Evolutionary conservation across 1,140 invertebrate genomes (phyloP).

Genomic region (Lysiphlebus fabarum): DNA sequence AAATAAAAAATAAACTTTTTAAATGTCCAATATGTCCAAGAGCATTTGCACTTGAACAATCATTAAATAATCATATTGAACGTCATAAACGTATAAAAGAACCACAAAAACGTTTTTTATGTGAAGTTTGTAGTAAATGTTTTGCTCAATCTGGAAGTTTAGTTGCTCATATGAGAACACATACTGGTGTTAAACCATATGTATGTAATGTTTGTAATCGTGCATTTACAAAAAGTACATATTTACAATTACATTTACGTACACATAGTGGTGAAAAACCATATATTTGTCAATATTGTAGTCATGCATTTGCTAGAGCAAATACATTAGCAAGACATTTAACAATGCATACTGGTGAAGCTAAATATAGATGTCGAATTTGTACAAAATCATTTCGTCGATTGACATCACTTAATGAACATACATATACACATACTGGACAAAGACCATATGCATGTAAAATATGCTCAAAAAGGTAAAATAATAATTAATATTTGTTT

Average conservation of each 20-base stretch:
- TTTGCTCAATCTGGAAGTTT: constrained; percentile 48
- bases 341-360: constrained; percentile 65
- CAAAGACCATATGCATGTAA: constrained; percentile 55
- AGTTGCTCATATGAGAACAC: constrained; percentile 48
- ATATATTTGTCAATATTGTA: constrained; percentile 72
- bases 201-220: constrained; percentile 51
- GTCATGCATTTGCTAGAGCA: constrained; percentile 63
- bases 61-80: constrained; percentile 44
- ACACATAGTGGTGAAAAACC: constrained; percentile 49
- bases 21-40: constrained; percentile 41
- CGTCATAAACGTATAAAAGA: constrained; percentile 44
- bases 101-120: constrained; percentile 46
- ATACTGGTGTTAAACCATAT: constrained; percentile 48
- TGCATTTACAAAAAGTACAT: constrained; percentile 53
- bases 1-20: background rate
- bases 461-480: constrained; percentile 64
- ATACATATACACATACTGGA: constrained; percentile 49
- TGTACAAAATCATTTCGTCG: constrained; percentile 46
- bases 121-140: constrained; percentile 48
- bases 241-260: constrained; percentile 46
- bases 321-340: constrained; percentile 81
- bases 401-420: constrained; percentile 46
- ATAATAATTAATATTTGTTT: too few species aligned
- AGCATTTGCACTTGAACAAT: constrained; percentile 43
- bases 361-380: constrained; percentile 48